Evolutionary conservation across 1,140 invertebrate genomes (phyloP).

Genomic region (Lasaia peninsularis): DNA sequence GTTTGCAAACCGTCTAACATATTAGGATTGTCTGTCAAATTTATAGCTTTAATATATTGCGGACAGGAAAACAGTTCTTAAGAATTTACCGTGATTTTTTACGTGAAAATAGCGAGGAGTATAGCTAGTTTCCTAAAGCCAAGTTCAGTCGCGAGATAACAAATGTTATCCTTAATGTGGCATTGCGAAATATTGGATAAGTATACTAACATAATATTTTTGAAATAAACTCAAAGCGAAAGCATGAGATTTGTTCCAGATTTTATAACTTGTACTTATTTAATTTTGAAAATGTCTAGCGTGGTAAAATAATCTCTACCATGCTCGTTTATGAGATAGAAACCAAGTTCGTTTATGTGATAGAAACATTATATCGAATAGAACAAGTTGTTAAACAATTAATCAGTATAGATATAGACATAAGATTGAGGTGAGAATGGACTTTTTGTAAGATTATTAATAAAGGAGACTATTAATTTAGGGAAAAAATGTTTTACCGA

Average conservation of each 20-base stretch:
- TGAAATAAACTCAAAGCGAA: slow-evolving; percentile 5
- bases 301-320: too few relatives aligned
- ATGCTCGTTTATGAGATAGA: too few relatives aligned
- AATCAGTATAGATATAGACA: too few relatives aligned
- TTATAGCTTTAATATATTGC: slow-evolving; percentile 73
- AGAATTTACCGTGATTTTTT: slow-evolving; percentile 61
- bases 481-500: too few relatives aligned
- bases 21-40: slow-evolving; percentile 69
- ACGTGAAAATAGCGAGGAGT: slow-evolving; percentile 3
- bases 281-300: too few relatives aligned
- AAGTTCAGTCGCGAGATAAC: slow-evolving; percentile 15
- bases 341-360: too few relatives aligned
- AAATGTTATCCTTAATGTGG: slow-evolving; percentile 20
- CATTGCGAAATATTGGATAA: slow-evolving; percentile 14
- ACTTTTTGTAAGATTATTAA: too few relatives aligned
- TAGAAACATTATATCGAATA: too few relatives aligned
- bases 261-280: neutral
- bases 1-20: slow-evolving; percentile 69
- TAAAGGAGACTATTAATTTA: too few relatives aligned
- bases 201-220: slow-evolving; percentile 14
- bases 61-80: slow-evolving; percentile 52
- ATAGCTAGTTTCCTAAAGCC: neutral
- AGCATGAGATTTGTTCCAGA: neutral
- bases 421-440: too few relatives aligned
- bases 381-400: too few relatives aligned